Evolutionary conservation across 2,113 vertebrate genomes (phyloP), one percentile per base, ranked within the genome.

Genomic region (Tachuris rubrigastra): DNA sequence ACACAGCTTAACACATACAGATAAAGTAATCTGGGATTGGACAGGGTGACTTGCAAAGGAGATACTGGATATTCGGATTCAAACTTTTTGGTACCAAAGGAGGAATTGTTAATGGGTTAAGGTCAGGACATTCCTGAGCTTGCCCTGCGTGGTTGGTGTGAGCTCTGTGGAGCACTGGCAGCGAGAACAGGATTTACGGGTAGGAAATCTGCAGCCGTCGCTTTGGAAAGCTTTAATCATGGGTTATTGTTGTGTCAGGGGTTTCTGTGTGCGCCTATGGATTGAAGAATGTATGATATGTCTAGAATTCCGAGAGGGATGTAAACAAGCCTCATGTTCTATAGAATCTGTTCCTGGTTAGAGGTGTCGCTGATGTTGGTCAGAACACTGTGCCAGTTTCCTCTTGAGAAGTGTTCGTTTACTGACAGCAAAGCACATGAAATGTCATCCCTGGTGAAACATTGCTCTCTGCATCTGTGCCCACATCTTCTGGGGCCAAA

Each of bases 171-270:
- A 39, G 62, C 60, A 3, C 62, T 8, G 33, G 42, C n/a, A 14
- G 66, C 59, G 71, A 47, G 89, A 94, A 94, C 92, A 87, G 88
- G 87, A 87, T 93, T 82, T 79, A 85, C 39, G 5, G 72, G 91
- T 86, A 76, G 93, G 82, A 66, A 59, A 87, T 63, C 74, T 87
- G 85, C 82, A 93, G 72, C 75, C 47, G 5, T 56, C 53, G 2
- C 65, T 79, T 52, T 68, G 79, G 75, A 86, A 71, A 95, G 96
- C 85, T 96, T 93, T 95, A 79, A 94, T 90, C 82, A 80, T 28
- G 77, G 60, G 42, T 53, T 81, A 1, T 6, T 66, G 77, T 20
- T 52, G 35, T 93, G 83, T 92, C 82, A 84, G 74, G 91, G 89
- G 76, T 35, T 94, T 90, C 28, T 79, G 50, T 83, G 90, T 55